Conservation (phyloP, 2,797 vertebrate species). For the Malacoctenus gilli region DNA sequence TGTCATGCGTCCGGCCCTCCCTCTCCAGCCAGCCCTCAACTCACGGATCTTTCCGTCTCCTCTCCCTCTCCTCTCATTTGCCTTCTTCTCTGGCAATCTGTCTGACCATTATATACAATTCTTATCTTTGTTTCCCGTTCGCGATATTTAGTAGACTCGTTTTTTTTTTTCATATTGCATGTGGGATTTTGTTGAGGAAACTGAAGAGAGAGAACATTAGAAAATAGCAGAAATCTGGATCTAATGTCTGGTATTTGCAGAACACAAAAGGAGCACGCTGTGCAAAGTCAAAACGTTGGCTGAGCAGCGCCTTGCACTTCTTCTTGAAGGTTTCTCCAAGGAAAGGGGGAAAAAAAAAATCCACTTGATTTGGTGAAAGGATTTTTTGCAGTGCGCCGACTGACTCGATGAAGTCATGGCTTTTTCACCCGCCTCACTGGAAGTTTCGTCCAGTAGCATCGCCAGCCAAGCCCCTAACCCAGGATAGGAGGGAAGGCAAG, state of each 20-base stretch:
- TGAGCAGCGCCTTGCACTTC: neutral
- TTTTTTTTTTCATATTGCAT: too few relatives aligned
- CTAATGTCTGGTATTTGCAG: too few relatives aligned
- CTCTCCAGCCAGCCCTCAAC: constrained; percentile 67
- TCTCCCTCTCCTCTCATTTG: constrained; percentile 6
- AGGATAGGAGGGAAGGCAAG: constrained; percentile 58
- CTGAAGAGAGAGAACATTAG: too few relatives aligned
- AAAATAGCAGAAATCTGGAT: too few relatives aligned
- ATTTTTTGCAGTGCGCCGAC: constrained; percentile 51
- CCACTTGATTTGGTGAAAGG: constrained; percentile 13
- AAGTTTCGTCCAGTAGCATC: constrained; percentile 61
- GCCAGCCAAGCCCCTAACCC: constrained; percentile 49
- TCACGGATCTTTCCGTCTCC: constrained; percentile 46
- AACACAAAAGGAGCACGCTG: too few relatives aligned
- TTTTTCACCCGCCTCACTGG: constrained; percentile 52
- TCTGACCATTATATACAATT: neutral
- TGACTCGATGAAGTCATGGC: constrained; percentile 75
- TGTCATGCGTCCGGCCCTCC: constrained; percentile 83
- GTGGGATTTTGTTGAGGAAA: too few relatives aligned
- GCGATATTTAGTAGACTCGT: too few relatives aligned
- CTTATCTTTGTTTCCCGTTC: too few relatives aligned
- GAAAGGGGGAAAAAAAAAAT: too few relatives aligned
- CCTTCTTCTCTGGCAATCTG: neutral
- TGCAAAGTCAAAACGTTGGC: constrained; percentile 1
- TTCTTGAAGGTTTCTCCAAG: constrained; percentile 12